A percentile compares a stretch with the other conserved stretches of the same genome.
phyloP scores from a whole-genome alignment of 1,140 invertebrate genomes.

The Cotesia typhae region DNA sequence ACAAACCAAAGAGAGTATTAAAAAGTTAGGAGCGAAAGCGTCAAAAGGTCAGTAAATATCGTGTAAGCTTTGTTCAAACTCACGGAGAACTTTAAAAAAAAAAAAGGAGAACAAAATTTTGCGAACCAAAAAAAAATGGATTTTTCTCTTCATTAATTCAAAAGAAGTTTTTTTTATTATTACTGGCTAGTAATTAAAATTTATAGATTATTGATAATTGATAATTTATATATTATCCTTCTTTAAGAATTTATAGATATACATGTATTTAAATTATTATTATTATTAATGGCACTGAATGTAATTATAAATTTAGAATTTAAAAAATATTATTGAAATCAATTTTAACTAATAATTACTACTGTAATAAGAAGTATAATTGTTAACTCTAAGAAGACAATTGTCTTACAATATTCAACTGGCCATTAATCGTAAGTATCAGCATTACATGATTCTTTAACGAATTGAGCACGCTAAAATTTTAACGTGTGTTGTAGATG shows the following conservation, averaged over 20 bases:
- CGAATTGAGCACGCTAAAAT: conserved; percentile 42
- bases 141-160: not conserved
- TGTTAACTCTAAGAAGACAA: not conserved
- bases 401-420: conserved; percentile 1
- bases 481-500: conserved; percentile 5
- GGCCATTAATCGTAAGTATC: conserved; percentile 29
- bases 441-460: not conserved
- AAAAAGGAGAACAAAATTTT: not conserved
- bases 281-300: too few species aligned
- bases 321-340: too few species aligned
- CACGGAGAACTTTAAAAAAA: not conserved
- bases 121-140: not conserved
- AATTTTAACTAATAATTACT: too few species aligned
- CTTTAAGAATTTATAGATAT: too few species aligned
- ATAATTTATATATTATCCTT: too few species aligned
- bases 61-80: conserved; percentile 1
- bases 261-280: too few species aligned
- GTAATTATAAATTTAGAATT: too few species aligned
- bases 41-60: conserved; percentile 59
- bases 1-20: conserved; percentile 75
- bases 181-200: not conserved
- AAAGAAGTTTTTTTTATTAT: not conserved
- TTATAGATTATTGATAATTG: too few species aligned
- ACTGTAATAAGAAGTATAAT: too few species aligned
- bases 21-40: conserved; percentile 69